Conservation (phyloP, 2,113 vertebrate species). For the Gavia stellata region DNA sequence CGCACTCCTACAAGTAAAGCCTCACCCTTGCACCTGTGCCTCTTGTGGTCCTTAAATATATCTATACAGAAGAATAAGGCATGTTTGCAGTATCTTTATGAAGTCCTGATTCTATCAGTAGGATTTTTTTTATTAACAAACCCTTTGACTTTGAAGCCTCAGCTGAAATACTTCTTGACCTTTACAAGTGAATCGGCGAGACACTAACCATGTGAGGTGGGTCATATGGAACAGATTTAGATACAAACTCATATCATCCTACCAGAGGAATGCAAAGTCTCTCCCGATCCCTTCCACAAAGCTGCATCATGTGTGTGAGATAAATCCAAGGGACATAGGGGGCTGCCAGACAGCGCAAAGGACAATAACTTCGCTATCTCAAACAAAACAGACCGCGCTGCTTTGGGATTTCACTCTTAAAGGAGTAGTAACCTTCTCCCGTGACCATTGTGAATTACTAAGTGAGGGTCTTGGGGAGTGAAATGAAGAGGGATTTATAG, state of each 20-base stretch:
- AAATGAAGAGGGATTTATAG: neutral
- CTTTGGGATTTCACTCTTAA: neutral
- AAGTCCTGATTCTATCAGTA: neutral
- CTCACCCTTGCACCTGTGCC: neutral
- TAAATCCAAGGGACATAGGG: conserved; percentile 61
- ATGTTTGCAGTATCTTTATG: neutral
- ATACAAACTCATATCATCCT: conserved; percentile 75
- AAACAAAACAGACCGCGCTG: neutral
- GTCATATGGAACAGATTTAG: conserved; percentile 97
- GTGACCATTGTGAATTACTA: neutral
- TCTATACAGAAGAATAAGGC: neutral
- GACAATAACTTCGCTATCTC: conserved; percentile 49
- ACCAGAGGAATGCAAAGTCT: conserved; percentile 76
- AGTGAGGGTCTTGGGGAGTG: neutral
- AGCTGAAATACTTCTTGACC: conserved; percentile 55
- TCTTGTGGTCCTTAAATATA: neutral
- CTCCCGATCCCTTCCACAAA: conserved; percentile 70
- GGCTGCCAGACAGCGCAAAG: conserved; percentile 38
- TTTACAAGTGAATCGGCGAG: conserved; percentile 58
- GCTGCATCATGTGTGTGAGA: conserved; percentile 79
- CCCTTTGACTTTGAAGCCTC: conserved; percentile 63
- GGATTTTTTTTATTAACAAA: neutral
- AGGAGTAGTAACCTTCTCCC: neutral
- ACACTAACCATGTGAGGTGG: conserved; percentile 85
- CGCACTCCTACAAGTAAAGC: neutral